Evolutionary conservation across 2,797 vertebrate species (phyloP).

Genomic region (Hyperoplus lanceolatus): DNA sequence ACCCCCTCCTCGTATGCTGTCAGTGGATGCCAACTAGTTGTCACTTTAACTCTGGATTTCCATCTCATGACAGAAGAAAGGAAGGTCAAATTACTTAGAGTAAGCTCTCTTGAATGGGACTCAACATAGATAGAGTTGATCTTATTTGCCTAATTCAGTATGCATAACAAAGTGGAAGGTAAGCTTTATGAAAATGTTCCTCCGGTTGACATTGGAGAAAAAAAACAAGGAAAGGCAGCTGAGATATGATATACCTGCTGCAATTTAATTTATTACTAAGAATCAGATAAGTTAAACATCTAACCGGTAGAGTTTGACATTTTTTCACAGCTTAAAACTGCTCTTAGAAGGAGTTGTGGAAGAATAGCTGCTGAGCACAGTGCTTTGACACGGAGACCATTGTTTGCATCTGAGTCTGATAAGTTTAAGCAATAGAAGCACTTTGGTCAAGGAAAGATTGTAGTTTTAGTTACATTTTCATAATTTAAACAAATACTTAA

Average conservation of each 20-base stretch:
- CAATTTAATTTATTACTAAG: slow-evolving; percentile 46
- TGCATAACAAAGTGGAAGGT: slow-evolving; percentile 59
- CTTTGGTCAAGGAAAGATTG: neutral
- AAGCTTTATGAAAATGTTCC: slow-evolving; percentile 64
- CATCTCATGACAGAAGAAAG: slow-evolving; percentile 62
- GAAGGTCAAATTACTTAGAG: slow-evolving; percentile 76
- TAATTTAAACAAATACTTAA: neutral
- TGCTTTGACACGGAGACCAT: neutral
- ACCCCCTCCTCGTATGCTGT: slow-evolving; percentile 75
- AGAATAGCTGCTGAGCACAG: neutral
- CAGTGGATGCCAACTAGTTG: slow-evolving; percentile 69
- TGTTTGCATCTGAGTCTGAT: too few species aligned
- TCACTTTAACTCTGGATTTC: slow-evolving; percentile 71
- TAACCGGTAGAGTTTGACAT: neutral
- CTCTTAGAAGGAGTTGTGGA: neutral
- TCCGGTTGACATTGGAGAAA: slow-evolving; percentile 47
- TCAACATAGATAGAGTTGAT: slow-evolving; percentile 58
- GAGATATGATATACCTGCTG: slow-evolving; percentile 46
- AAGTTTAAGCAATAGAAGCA: neutral
- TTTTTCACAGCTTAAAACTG: neutral
- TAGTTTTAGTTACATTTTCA: neutral
- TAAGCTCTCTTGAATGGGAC: slow-evolving; percentile 65
- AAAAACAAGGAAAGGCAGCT: slow-evolving; percentile 50
- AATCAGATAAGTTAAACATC: slow-evolving; percentile 22
- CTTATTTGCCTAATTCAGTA: slow-evolving; percentile 43